A percentile compares a stretch with the other conserved stretches of the same genome.
Conservation (phyloP, 2,797 vertebrate species). For the Pseudochirops corinnae region DNA sequence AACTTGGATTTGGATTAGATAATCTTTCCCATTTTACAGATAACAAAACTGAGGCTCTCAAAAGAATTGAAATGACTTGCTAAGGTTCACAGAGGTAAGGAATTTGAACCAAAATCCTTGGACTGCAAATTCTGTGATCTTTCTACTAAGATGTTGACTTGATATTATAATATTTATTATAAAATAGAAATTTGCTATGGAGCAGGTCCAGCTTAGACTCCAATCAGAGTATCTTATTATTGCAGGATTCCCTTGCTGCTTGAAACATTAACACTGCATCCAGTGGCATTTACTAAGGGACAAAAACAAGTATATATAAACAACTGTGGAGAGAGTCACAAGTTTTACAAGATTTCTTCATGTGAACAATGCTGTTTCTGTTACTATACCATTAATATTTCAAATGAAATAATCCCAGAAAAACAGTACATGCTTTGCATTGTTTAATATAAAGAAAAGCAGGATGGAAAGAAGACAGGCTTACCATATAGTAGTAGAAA, state of each 20-base stretch:
- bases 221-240: not conserved
- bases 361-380: not conserved
- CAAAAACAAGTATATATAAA: not conserved
- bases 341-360: not conserved
- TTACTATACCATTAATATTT: not conserved
- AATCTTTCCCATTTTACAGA: not conserved
- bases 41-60: not conserved
- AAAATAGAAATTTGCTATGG: not conserved
- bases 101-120: not conserved
- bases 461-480: conserved; percentile 14
- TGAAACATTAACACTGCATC: not conserved
- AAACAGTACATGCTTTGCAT: conserved; percentile 2
- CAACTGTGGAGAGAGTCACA: not conserved
- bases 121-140: too few relatives aligned
- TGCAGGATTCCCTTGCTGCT: not conserved
- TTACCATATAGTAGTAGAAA: conserved; percentile 21
- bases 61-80: not conserved
- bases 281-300: not conserved
- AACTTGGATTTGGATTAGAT: too few relatives aligned
- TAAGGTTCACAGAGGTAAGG: not conserved
- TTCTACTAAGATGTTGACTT: not conserved
- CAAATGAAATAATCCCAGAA: conserved; percentile 17
- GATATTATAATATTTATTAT: not conserved
- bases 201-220: not conserved
- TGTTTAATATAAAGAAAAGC: conserved; percentile 18